Percentiles rank a stretch among this genome's conserved stretches.
Evolutionary conservation across 1,140 invertebrate species (phyloP).

Genomic region (Drosophila leontia): DNA sequence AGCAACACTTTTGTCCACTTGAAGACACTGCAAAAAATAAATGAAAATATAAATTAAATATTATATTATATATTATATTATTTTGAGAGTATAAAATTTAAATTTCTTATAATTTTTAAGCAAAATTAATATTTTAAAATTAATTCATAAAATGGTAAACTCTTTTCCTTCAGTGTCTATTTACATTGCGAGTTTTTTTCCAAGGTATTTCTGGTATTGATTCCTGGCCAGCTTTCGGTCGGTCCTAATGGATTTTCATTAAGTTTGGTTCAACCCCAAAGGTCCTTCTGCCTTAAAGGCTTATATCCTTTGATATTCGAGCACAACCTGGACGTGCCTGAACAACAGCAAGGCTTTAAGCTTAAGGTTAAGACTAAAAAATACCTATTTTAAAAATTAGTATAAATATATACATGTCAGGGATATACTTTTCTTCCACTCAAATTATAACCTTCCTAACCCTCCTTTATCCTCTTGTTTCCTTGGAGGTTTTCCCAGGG

Average conservation of each 20-base stretch:
- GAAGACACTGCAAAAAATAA: background rate
- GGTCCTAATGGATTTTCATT: constrained; percentile 68
- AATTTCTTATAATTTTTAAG: too few species aligned
- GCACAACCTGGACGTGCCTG: constrained; percentile 54
- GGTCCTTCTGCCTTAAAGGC: constrained; percentile 5
- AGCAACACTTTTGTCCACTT: constrained; percentile 37
- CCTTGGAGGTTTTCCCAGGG: too few species aligned
- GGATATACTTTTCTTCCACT: too few species aligned
- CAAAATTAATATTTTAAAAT: too few species aligned
- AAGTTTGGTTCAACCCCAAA: constrained; percentile 31
- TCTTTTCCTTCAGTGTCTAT: background rate
- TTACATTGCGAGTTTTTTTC: background rate
- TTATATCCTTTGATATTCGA: constrained; percentile 55
- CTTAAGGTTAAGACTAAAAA: background rate
- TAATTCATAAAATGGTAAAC: background rate
- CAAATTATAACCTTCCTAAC: too few species aligned
- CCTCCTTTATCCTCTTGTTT: background rate
- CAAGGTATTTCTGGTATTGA: constrained; percentile 23
- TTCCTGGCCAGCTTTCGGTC: constrained; percentile 6
- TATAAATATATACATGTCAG: too few species aligned
- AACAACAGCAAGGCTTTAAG: constrained; percentile 2
- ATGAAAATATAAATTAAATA: background rate
- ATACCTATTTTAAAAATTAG: background rate
- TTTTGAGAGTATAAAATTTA: too few species aligned
- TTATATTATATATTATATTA: too few species aligned